Base-by-base conservation (phyloP, 2,888 invertebrate species). In the Timandra comae region DNA sequence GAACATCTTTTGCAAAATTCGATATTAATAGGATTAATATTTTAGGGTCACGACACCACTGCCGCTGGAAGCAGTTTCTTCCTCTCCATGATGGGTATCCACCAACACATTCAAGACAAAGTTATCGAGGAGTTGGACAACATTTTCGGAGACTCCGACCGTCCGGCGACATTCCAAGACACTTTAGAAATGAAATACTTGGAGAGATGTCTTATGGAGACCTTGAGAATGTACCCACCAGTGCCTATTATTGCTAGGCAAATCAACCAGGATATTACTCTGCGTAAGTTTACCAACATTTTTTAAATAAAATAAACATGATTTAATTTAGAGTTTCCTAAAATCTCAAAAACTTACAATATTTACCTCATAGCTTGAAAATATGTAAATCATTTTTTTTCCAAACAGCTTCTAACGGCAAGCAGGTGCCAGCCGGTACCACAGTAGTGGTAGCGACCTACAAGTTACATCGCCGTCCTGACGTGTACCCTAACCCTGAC, bases 161-260 rank as follows among this genome's bases (percentile, higher is more conserved):
- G 94, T 10, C 90, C 91, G 2, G 91, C 91, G 27, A 93, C 93
- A 7, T 93, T 92, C 79, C 91, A 92, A 55, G 94, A 95, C 48
- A 93, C 94, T 1, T 65, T 93, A n/a, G 91, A 93, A 70, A 93
- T 94, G 93, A 94, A 94, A 70, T 94, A 93, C 58, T 75, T 94
- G 49, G 94, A 94, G 71, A 87, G 93, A 40, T 93, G 93, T 41
- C 86, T 94, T 28, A 90, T 94, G 90, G 94, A 94, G 72, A 91
- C 93, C 2, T 75, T 94, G 11, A 88, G 94, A 52, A 82, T 94
- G 87, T 94, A 90, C 63, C 94, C 94, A 34, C 93, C 94, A 46
- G 92, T 94, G 30, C 94, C 94, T 12, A 76, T 91, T 10, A 94
- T 94, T 54, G 93, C 93, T 4, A 88, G 94, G 53, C 85, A 90